Evolutionary conservation across 2,888 invertebrate genomes (phyloP), one percentile per base, ranked within the genome.

Genomic region (Mythimna loreyi): DNA sequence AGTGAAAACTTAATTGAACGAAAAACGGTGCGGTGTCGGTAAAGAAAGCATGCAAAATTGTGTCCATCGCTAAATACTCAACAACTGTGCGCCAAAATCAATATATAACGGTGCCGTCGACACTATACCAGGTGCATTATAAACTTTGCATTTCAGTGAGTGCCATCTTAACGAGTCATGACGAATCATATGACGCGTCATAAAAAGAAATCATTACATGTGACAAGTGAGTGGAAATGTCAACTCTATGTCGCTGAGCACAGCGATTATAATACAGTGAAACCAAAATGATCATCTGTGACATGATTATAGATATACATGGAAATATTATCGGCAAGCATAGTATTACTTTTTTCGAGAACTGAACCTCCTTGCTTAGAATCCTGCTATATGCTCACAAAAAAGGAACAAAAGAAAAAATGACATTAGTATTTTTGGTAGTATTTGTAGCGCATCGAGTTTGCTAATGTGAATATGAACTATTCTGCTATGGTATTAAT

Each of bases 151-250:
- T 94, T 95, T 96, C 96, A 96, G 96, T 96, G 96, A 96, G 96
- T 96, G 96, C 93, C 95, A 96, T 96, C 95, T 92, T 93, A 91
- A 88, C 91, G 91, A 83, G 86, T 77, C 85, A 87, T 87, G 87
- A 87, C 91, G 92, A 84, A 85, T 84, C 89, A 78, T 82, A 79
- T 74, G 86, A 90, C 90, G 87, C 92, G 89, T 87, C 91, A 89
- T 87, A 85, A 84, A 85, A 91, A 92, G 80, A 91, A 97, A 97
- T 97, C 97, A 97, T 96, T 97, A 97, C 97, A 97, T 97, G 97
- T 97, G 97, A 97, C 96, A 96, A 83, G 97, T 97, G 97, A 97
- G 97, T 97, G 97, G 96, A 91, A 89, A 89, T 88, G 89, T 89
- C 84, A 87, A 89, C 85, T 87, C 86, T 89, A 89, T 85, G 88